phyloP scores from a whole-genome alignment of 2,888 invertebrate genomes.

The Cephonodes hylas region DNA sequence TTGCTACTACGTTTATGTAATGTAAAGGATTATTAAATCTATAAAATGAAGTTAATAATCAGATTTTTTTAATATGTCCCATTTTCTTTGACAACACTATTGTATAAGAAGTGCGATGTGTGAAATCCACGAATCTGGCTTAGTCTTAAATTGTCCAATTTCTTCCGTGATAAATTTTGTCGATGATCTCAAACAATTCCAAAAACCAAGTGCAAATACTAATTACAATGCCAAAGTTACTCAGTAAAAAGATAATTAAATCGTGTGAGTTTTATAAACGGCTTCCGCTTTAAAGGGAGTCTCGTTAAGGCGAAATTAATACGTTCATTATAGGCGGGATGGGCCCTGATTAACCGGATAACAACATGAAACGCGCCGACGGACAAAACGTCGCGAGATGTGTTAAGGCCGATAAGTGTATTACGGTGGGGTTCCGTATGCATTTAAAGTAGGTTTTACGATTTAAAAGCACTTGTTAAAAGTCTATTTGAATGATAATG shows the following conservation, averaged over 20 bases:
- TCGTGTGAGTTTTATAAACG: slow-evolving; percentile 8
- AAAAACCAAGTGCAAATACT: background rate
- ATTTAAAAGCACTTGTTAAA: too few species aligned
- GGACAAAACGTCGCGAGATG: background rate
- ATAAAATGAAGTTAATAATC: too few species aligned
- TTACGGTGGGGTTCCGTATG: background rate
- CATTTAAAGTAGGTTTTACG: too few species aligned
- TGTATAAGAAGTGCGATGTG: too few species aligned
- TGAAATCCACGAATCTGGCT: too few species aligned
- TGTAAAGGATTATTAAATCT: too few species aligned
- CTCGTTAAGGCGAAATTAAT: slow-evolving; percentile 15
- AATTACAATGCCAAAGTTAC: background rate
- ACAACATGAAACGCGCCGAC: slow-evolving; percentile 12
- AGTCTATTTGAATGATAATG: background rate
- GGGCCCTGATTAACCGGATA: background rate
- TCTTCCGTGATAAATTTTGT: too few species aligned
- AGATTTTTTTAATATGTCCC: too few species aligned
- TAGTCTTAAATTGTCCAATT: too few species aligned
- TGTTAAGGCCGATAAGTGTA: background rate
- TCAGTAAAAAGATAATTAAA: slow-evolving; percentile 4
- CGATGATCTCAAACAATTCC: background rate
- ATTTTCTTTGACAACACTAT: too few species aligned
- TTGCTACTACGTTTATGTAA: too few species aligned
- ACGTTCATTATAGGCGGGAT: slow-evolving; percentile 10
- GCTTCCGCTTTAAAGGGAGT: slow-evolving; percentile 5